Evolutionary conservation across 30 jellyfish, hydroid and myxozoan genomes (phyloP), one percentile per base, ranked within the genome.

Genomic region (Haliclystus octoradiatus): DNA sequence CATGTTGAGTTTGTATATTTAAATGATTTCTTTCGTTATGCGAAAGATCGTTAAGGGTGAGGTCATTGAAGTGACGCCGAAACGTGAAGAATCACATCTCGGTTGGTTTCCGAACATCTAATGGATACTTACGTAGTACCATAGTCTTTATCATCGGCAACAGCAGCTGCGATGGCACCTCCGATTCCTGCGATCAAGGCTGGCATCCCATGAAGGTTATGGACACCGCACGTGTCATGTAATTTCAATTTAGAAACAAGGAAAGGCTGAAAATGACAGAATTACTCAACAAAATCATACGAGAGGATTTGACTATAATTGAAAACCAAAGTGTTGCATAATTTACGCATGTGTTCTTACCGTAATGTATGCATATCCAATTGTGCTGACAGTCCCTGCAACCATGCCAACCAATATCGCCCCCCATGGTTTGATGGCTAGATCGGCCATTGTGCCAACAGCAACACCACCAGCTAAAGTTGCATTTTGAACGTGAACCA

Each of bases 381-480:
- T 76, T 1, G 85, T 62, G 72, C 97, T 74, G 27, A 88, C 46
- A 3, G 70, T 14, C 22, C 95, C 99, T 27, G 95, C 95, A 0
- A 74, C 29, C 72, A 92, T 64, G 5, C 99, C 99, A 68, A 92
- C 75, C 19, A 85, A 51, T 2, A 92, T 63, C 34, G 99, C 99
- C 9, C 99, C 99, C 95, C 93, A 92, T 30, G 95, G 94, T 52
- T 78, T 73, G 68, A 83, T 50, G 52, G 78, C 63, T 62, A 92
- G 49, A 73, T 84, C 94, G 0, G 96, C 99, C 68, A 73, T 68
- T 22, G 99, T 74, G 3, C 94, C 99, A 31, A 92, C 93, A 25
- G 96, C 96, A 12, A 92, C 99, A 34, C 96, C 95, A 2, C 99
- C 99, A 28, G 99, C 99, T 35, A 92, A 63, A 2, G 99, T 83